Conservation (phyloP, 2,113 vertebrate genomes). For the Trichechus manatus region DNA sequence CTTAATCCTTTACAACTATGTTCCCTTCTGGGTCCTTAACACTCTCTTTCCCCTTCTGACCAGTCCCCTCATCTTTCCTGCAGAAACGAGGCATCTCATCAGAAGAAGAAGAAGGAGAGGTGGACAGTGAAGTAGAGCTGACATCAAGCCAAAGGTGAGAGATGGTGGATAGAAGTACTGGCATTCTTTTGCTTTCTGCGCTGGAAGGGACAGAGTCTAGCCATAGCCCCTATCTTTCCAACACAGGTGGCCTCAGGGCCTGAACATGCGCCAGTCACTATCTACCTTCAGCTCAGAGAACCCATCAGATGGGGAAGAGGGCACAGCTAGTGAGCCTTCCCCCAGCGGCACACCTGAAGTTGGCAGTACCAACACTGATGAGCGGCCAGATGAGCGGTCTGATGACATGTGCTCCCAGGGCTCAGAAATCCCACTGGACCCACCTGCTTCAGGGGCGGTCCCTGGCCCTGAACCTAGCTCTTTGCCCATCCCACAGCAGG, state of each 20-base stretch:
- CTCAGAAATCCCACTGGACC: constrained; percentile 93
- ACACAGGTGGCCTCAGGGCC: constrained; percentile 89
- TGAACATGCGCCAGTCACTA: constrained; percentile 94
- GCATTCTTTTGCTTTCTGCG: not conserved
- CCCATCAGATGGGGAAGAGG: constrained; percentile 95
- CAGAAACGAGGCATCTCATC: constrained; percentile 95
- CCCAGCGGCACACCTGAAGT: constrained; percentile 95
- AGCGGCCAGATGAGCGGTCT: constrained; percentile 92
- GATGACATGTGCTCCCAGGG: constrained; percentile 94
- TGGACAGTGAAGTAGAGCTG: constrained; percentile 95
- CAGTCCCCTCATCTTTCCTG: not conserved
- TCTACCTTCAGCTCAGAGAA: constrained; percentile 97
- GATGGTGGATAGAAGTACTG: rapidly evolving
- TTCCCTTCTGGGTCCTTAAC: not conserved
- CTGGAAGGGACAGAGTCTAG: not conserved
- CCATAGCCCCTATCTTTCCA: not conserved
- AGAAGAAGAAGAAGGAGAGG: constrained; percentile 96
- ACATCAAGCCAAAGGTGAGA: constrained; percentile 92
- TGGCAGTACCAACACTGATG: constrained; percentile 95
- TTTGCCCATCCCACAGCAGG: constrained; percentile 90
- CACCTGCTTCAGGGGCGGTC: constrained; percentile 89
- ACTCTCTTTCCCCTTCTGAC: not conserved
- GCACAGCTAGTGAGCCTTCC: constrained; percentile 95
- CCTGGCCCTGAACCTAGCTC: constrained; percentile 89
- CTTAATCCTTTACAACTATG: not conserved